Percentiles rank a stretch among this genome's conserved stretches.
These are phyloP conservation scores for Drosophila truncata DNA, from an alignment of 1,140 invertebrate species.

Conservation along the genomic window DNA sequence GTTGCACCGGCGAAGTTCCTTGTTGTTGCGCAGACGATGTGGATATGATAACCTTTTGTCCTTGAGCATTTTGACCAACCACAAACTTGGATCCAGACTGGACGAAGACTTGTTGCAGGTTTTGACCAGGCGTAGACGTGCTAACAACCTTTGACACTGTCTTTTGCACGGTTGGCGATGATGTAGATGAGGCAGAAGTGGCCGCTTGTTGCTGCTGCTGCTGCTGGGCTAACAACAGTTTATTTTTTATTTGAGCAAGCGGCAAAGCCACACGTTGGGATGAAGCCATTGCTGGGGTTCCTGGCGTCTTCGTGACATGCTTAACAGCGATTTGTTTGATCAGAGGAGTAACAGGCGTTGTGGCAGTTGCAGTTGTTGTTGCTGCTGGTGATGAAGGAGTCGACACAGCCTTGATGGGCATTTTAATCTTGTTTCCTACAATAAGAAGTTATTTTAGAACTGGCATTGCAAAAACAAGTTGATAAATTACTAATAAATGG, in stretches of 20 bases:
- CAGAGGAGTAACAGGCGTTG: conserved; percentile 37
- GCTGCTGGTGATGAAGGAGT: conserved; percentile 29
- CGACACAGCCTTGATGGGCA: conserved; percentile 68
- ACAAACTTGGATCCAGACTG: conserved; percentile 78
- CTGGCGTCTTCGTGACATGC: conserved; percentile 67
- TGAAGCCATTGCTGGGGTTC: conserved; percentile 42
- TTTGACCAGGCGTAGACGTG: conserved; percentile 41
- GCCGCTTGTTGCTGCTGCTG: conserved; percentile 57
- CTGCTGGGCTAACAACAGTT: conserved; percentile 64
- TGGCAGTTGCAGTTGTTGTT: conserved; percentile 30
- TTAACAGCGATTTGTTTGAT: conserved; percentile 78
- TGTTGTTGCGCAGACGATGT: conserved; percentile 59
- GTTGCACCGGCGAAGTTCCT: conserved; percentile 47
- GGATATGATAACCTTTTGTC: conserved; percentile 81
- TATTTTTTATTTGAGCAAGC: conserved; percentile 69
- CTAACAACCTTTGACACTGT: conserved; percentile 54
- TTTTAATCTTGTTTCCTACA: conserved; percentile 57
- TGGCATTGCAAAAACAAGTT: neutral
- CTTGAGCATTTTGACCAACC: conserved; percentile 77
- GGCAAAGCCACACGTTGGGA: conserved; percentile 73
- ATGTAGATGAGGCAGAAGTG: conserved; percentile 4
- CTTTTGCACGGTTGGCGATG: conserved; percentile 59
- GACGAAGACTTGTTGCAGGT: conserved; percentile 76
- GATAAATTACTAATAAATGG: neutral
- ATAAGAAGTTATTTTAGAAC: neutral